Percentiles rank a stretch among this genome's conserved stretches.
Evolutionary conservation across 1,140 invertebrate genomes (phyloP).

Genomic region (Physella acuta): DNA sequence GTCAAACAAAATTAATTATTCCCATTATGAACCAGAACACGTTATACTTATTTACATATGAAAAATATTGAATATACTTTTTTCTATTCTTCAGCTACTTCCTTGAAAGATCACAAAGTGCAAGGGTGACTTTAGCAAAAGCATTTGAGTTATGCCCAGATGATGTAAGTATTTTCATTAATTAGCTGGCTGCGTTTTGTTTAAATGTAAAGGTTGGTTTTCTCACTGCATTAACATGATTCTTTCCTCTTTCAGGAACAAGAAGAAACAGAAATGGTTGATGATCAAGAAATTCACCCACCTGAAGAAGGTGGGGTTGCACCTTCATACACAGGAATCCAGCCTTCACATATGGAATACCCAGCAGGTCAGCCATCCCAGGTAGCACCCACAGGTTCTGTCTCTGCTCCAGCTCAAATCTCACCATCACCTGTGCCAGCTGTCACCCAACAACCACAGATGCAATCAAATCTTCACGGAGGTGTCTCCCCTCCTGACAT

Average conservation of each 20-base stretch:
- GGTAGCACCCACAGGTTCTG: background rate
- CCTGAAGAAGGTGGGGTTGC: slow-evolving; percentile 38
- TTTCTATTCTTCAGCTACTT: slow-evolving; percentile 68
- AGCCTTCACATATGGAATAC: slow-evolving; percentile 26
- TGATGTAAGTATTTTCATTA: slow-evolving; percentile 66
- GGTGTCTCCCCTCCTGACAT: background rate
- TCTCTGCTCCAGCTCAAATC: slow-evolving; percentile 2
- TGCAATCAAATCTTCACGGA: background rate
- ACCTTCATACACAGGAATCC: background rate
- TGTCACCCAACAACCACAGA: background rate
- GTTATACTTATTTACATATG: background rate
- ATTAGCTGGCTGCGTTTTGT: background rate
- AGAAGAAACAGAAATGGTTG: slow-evolving; percentile 57
- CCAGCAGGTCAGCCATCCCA: slow-evolving; percentile 22
- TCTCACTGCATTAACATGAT: background rate
- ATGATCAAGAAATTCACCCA: slow-evolving; percentile 57
- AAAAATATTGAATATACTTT: background rate
- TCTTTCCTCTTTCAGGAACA: slow-evolving; percentile 44
- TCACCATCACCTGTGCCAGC: background rate
- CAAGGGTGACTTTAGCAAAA: slow-evolving; percentile 82
- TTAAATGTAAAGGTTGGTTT: background rate
- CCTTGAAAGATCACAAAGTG: slow-evolving; percentile 89
- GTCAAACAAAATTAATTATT: background rate
- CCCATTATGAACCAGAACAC: background rate
- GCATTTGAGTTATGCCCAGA: slow-evolving; percentile 81